Conservation (phyloP, 1,140 invertebrate genomes). For the Drosophila varians region DNA sequence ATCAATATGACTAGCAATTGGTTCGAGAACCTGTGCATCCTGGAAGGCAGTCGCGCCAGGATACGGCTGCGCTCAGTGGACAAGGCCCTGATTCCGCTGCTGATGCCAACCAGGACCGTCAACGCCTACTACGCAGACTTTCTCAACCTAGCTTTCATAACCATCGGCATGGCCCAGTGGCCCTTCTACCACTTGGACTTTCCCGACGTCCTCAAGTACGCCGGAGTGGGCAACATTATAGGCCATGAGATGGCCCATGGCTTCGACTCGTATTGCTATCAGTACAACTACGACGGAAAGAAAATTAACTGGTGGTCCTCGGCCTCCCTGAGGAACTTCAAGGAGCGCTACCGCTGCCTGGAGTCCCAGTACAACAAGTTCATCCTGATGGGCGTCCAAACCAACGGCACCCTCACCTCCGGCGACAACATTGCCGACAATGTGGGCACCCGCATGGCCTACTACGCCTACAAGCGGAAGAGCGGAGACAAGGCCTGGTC, state of each 20-base stretch:
- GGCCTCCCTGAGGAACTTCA: slow-evolving; percentile 86
- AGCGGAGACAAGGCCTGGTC: slow-evolving; percentile 78
- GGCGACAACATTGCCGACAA: slow-evolving; percentile 97
- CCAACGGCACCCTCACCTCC: slow-evolving; percentile 91
- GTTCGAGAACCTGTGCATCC: slow-evolving; percentile 51
- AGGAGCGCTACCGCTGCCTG: slow-evolving; percentile 92
- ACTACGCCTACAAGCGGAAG: slow-evolving; percentile 85
- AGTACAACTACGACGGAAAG: slow-evolving; percentile 90
- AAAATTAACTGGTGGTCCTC: slow-evolving; percentile 93
- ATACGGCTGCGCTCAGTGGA: slow-evolving; percentile 60
- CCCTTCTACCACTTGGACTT: slow-evolving; percentile 67
- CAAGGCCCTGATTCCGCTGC: slow-evolving; percentile 63
- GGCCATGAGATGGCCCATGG: slow-evolving; percentile 89
- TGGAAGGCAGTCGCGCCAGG: slow-evolving; percentile 57
- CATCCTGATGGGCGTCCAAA: slow-evolving; percentile 83
- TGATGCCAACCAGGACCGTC: slow-evolving; percentile 68
- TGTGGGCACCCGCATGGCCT: slow-evolving; percentile 92
- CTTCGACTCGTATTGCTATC: slow-evolving; percentile 88
- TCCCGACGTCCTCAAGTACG: slow-evolving; percentile 84
- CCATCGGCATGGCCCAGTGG: slow-evolving; percentile 82
- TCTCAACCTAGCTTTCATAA: slow-evolving; percentile 68
- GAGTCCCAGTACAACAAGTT: slow-evolving; percentile 91
- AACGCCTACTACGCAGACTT: slow-evolving; percentile 80
- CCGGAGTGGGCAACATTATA: slow-evolving; percentile 88
- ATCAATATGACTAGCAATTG: slow-evolving; percentile 57